Conservation (phyloP, 2,113 vertebrate species). For the Cettia cetti region DNA sequence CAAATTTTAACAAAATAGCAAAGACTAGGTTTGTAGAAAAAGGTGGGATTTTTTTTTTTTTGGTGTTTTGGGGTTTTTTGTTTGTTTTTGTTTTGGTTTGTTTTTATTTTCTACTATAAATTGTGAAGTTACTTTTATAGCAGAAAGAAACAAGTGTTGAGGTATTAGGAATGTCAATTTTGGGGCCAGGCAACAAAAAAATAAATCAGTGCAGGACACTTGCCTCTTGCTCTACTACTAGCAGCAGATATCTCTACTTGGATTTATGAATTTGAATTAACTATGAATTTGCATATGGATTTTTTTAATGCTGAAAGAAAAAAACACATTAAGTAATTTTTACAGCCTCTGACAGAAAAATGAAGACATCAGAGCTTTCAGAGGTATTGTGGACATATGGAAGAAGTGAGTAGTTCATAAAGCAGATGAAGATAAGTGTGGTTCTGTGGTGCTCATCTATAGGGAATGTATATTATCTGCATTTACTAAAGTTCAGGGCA, state of each 20-base stretch:
- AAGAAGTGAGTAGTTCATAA: slow-evolving; percentile 1
- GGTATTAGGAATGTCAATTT: not conserved
- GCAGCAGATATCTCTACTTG: not conserved
- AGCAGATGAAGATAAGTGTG: slow-evolving; percentile 16
- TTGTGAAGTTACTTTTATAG: not conserved
- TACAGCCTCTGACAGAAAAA: slow-evolving; percentile 36
- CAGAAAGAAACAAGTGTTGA: not conserved
- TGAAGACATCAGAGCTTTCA: slow-evolving; percentile 22
- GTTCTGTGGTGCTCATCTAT: not conserved
- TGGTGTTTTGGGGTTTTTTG: not conserved
- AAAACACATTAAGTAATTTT: not conserved
- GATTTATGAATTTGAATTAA: slow-evolving; percentile 23
- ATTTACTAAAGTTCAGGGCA: not conserved
- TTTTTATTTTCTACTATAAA: not conserved
- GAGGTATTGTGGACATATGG: slow-evolving; percentile 20
- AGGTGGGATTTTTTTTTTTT: too few species aligned
- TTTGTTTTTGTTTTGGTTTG: not conserved
- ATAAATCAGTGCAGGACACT: not conserved
- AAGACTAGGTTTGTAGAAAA: not conserved
- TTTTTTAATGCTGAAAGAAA: not conserved
- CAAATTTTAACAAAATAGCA: not conserved
- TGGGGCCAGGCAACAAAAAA: not conserved
- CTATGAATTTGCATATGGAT: not conserved
- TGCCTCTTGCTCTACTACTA: not conserved
- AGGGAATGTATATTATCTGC: not conserved